phyloP scores from a whole-genome alignment of 2,113 vertebrate genomes.

The Antennarius striatus region DNA sequence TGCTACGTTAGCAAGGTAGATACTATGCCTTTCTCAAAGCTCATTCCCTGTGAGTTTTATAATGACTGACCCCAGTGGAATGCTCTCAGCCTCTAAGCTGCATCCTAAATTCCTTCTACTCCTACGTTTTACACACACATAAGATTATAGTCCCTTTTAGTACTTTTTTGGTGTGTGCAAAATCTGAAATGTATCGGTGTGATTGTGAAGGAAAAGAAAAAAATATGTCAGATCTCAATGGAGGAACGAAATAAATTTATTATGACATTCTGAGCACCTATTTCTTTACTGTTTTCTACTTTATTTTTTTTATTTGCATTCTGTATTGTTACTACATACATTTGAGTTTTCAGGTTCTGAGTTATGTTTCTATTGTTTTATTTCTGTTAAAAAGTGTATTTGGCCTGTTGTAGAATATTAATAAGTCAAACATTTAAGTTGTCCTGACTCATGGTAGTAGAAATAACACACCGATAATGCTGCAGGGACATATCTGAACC shows the following conservation, averaged over 20 bases:
- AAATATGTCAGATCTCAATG: too few species aligned
- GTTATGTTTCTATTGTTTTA: constrained; percentile 1
- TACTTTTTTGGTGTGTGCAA: neutral
- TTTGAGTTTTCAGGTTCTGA: neutral
- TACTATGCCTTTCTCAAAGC: constrained; percentile 17
- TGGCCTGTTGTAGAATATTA: too few species aligned
- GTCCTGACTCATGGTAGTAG: too few species aligned
- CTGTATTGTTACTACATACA: too few species aligned
- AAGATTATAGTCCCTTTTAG: too few species aligned
- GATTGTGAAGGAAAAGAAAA: too few species aligned
- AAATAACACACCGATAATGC: too few species aligned
- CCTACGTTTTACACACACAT: neutral
- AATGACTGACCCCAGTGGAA: constrained; percentile 18
- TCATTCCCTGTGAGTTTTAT: constrained; percentile 21
- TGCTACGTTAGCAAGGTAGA: constrained; percentile 13
- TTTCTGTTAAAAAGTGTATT: neutral
- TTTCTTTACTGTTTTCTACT: neutral
- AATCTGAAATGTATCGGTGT: neutral
- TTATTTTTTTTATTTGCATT: neutral
- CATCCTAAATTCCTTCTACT: constrained; percentile 5
- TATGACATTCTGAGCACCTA: too few species aligned
- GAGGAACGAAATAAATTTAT: too few species aligned
- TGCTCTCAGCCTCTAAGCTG: constrained; percentile 19
- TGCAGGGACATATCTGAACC: too few species aligned
- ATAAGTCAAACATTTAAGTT: too few species aligned